phyloP scores from a whole-genome alignment of 2,888 invertebrate genomes.

The Carterocephalus palaemon region DNA sequence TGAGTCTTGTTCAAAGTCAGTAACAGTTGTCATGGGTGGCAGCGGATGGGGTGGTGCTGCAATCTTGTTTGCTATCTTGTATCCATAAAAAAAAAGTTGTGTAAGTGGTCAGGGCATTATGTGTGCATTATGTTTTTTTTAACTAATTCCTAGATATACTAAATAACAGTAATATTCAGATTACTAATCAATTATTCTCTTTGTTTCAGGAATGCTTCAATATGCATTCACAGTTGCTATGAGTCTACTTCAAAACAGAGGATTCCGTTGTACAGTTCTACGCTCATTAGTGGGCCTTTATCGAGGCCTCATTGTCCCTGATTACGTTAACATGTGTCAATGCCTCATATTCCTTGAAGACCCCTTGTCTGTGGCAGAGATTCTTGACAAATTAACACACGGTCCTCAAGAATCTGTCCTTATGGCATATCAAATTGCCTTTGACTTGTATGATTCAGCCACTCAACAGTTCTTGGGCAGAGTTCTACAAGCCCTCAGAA shows the following conservation, averaged over 20 bases:
- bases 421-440: conserved; percentile 99
- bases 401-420: conserved; percentile 88
- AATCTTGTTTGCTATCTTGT: no score
- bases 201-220: conserved; percentile 85
- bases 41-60: no score
- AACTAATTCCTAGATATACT: no score
- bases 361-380: conserved; percentile 93
- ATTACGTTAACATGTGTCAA: conserved; percentile 99
- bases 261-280: conserved; percentile 94
- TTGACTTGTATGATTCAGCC: conserved; percentile 99
- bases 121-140: no score
- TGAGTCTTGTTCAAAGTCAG: no score
- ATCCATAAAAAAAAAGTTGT: no score
- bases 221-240: conserved; percentile 98
- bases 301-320: conserved; percentile 91
- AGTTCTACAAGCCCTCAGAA: conserved; percentile 89
- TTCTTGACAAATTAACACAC: conserved; percentile 92
- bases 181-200: conserved; percentile 25
- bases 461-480: conserved; percentile 97
- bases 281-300: conserved; percentile 94
- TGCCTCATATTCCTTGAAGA: conserved; percentile 98
- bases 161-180: no score
- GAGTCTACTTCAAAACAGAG: conserved; percentile 96
- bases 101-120: no score
- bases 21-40: no score